Conservation (phyloP, 1,140 invertebrate species). For the Drosophila baimaii region DNA sequence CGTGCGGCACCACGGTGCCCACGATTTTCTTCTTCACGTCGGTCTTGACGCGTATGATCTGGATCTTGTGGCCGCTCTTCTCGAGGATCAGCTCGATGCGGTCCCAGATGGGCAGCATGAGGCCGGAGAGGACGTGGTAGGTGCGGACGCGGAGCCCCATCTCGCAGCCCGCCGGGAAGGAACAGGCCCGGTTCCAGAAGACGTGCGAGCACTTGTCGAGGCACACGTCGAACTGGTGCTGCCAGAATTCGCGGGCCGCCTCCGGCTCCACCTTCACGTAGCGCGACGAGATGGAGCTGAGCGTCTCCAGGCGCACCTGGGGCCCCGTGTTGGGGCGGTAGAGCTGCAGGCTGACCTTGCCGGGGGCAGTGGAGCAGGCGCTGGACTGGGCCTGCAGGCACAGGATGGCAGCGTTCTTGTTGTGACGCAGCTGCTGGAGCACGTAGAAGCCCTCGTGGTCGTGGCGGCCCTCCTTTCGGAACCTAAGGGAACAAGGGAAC, state of each 20-base stretch:
- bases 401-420: constrained; percentile 58
- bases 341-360: constrained; percentile 50
- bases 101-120: constrained; percentile 71
- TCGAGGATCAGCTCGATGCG: constrained; percentile 60
- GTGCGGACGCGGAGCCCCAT: constrained; percentile 58
- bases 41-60: constrained; percentile 68
- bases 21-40: constrained; percentile 61
- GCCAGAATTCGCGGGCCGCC: constrained; percentile 41
- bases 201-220: constrained; percentile 54
- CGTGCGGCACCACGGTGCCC: constrained; percentile 64
- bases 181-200: constrained; percentile 56
- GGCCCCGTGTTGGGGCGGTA: constrained; percentile 65
- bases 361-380: not conserved
- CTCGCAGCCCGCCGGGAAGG: constrained; percentile 37
- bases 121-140: constrained; percentile 67
- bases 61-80: constrained; percentile 53
- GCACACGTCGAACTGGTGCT: constrained; percentile 50
- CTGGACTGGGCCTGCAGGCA: constrained; percentile 28
- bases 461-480: constrained; percentile 32
- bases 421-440: constrained; percentile 43
- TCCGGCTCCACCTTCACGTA: constrained; percentile 49
- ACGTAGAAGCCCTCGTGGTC: constrained; percentile 62
- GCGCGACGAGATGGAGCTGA: constrained; percentile 46
- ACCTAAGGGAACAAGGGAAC: constrained; percentile 13
- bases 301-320: constrained; percentile 58